phyloP scores from a whole-genome alignment of 1,140 invertebrate genomes.

The Drosophila insularis region DNA sequence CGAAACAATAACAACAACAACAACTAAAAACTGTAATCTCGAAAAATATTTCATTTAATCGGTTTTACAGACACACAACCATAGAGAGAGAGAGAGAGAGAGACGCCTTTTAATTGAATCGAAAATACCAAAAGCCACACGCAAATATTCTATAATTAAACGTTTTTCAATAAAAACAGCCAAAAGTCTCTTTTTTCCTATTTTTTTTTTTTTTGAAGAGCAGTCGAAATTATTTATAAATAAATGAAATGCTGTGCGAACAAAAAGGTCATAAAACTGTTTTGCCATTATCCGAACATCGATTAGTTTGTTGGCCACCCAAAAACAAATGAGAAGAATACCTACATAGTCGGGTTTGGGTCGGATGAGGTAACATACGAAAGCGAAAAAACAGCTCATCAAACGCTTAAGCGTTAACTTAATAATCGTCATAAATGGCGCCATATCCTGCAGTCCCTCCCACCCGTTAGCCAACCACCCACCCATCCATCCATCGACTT shows the following conservation, averaged over 20 bases:
- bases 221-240: constrained; percentile 61
- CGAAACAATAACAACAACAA: constrained; percentile 16
- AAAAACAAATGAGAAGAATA: background rate
- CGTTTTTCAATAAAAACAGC: constrained; percentile 26
- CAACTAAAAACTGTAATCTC: constrained; percentile 31
- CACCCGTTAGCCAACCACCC: background rate
- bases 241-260: constrained; percentile 44
- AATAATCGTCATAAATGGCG: constrained; percentile 74
- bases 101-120: constrained; percentile 48
- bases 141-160: constrained; percentile 70
- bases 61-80: background rate
- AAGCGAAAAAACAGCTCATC: constrained; percentile 51
- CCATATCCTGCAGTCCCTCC: constrained; percentile 19
- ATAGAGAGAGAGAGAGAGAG: background rate
- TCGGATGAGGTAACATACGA: background rate
- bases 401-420: constrained; percentile 50
- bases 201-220: constrained; percentile 2
- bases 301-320: constrained; percentile 3
- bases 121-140: constrained; percentile 55
- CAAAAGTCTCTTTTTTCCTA: too few species aligned
- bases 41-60: constrained; percentile 32
- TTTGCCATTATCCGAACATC: constrained; percentile 8
- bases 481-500: background rate
- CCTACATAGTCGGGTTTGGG: too few species aligned
- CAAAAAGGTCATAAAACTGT: constrained; percentile 34